Base-by-base conservation (phyloP, 2,113 vertebrate species). In the Fukomys damarensis region DNA sequence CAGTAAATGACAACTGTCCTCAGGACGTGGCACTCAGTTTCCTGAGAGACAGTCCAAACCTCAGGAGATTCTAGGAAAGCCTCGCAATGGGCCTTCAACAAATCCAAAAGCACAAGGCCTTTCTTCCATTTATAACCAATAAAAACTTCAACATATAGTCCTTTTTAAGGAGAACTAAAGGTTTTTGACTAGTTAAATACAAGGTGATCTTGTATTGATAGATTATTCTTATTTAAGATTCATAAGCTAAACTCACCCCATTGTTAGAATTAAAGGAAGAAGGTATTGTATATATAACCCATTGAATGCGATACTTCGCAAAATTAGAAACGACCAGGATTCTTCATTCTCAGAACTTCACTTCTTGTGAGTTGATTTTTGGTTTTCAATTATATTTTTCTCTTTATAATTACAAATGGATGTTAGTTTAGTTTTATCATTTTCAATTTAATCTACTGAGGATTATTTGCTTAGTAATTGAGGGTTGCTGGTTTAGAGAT, bases 381-480 rank as follows among this genome's bases (percentile, higher is more conserved):
- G 5, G 2, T 43, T 66, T 91, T 68, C 1, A 81, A 0, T 32
- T 76, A 35, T 9, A 12, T 32, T 54, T 32, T 65, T 85, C 56
- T 32, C 9, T 72, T 79, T 77, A 30, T 65, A 72, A 52, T 83
- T 46, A 93, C 12, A 86, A 82, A 81, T 77, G 32, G 54, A 68
- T 66, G 14, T 77, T 77, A 63, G 5, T n/a, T 95, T 84, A 49
- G 14, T 38, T 65, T 65, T 38, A 46, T 17, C 35, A 26, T 59
- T 92, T 84, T 92, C 52, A 65, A 16, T 65, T 94, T 89, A 79
- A 84, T 32, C 68, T 94, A 32, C 14, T 85, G 22, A 70, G 17
- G 7, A 61, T 46, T 61, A 77, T 92, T 52, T 88, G 43, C 61
- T 56, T 92, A 30, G 66, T 38, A 85, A 26, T 58, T 63, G 30